Conservation (phyloP, 2,797 vertebrate genomes). For the Coendou prehensilis region DNA sequence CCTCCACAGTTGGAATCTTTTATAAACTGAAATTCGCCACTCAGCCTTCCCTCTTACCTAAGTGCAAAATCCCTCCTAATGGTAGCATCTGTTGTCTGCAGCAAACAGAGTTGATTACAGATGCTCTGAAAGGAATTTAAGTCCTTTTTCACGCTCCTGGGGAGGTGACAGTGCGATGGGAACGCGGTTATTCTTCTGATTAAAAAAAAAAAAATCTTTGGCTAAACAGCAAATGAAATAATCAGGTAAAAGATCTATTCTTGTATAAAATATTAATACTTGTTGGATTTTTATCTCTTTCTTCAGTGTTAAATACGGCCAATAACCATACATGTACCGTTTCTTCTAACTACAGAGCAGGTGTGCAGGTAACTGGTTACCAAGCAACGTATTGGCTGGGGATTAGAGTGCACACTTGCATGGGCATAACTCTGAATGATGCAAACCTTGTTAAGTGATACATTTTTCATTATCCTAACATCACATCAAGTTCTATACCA, state of each 20-base stretch:
- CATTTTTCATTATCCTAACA: constrained; percentile 90
- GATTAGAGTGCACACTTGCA: constrained; percentile 90
- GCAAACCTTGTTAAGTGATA: constrained; percentile 91
- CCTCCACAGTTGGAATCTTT: constrained; percentile 78
- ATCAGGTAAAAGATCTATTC: constrained; percentile 86
- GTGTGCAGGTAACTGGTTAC: constrained; percentile 93
- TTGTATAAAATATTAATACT: constrained; percentile 91
- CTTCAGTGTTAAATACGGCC: constrained; percentile 88
- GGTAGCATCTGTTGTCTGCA: constrained; percentile 83
- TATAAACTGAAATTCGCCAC: constrained; percentile 79
- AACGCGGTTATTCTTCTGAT: constrained; percentile 81
- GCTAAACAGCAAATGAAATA: constrained; percentile 78
- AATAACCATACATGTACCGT: constrained; percentile 88
- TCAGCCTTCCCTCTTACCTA: constrained; percentile 76
- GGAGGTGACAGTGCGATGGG: constrained; percentile 59
- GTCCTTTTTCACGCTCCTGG: constrained; percentile 78
- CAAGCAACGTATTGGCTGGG: constrained; percentile 91
- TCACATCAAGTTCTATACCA: constrained; percentile 86
- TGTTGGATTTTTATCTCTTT: constrained; percentile 89
- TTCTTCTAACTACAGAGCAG: constrained; percentile 88
- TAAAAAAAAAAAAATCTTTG: constrained; percentile 83
- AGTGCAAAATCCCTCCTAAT: constrained; percentile 79
- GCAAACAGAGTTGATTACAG: constrained; percentile 78
- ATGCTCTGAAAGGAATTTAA: constrained; percentile 81
- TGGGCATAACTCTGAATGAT: constrained; percentile 91